These are phyloP conservation scores for Aphaenogaster rudis DNA, from an alignment of 1,140 invertebrate species.

Conservation along the genomic window DNA sequence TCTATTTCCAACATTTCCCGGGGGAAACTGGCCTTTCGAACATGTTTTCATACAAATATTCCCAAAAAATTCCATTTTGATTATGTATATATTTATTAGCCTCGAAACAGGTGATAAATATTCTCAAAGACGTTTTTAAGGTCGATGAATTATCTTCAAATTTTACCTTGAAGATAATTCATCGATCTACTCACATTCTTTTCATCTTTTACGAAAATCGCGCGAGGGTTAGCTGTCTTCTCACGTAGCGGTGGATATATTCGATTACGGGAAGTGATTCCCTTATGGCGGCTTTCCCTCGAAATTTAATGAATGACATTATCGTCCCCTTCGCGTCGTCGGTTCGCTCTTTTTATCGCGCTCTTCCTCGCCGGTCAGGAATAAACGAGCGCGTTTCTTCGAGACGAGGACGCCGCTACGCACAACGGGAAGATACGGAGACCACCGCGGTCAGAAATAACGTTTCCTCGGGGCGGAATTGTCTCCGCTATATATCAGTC, in stretches of 20 bases:
- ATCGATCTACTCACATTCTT: not conserved
- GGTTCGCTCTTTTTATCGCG: constrained; percentile 21
- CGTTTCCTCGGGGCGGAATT: constrained; percentile 47
- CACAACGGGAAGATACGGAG: not conserved
- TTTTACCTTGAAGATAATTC: not conserved
- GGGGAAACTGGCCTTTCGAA: not conserved
- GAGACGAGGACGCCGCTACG: not conserved
- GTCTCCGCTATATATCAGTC: constrained; percentile 49
- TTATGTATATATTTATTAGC: constrained; percentile 17
- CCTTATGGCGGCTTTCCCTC: constrained; percentile 29
- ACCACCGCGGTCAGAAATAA: constrained; percentile 45
- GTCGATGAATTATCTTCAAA: not conserved
- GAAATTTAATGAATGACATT: constrained; percentile 55
- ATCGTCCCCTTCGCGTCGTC: constrained; percentile 30
- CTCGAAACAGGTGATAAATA: not conserved
- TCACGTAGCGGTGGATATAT: constrained; percentile 24
- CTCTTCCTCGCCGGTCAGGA: not conserved
- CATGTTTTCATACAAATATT: not conserved
- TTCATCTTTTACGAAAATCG: not conserved
- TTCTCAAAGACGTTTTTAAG: not conserved
- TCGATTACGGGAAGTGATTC: constrained; percentile 39
- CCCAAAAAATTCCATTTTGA: not conserved
- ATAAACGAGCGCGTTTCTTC: constrained; percentile 40
- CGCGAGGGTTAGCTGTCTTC: not conserved
- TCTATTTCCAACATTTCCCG: not conserved